phyloP scores from a whole-genome alignment of 1,140 invertebrate species.

The Cyphomyrmex costatus region DNA sequence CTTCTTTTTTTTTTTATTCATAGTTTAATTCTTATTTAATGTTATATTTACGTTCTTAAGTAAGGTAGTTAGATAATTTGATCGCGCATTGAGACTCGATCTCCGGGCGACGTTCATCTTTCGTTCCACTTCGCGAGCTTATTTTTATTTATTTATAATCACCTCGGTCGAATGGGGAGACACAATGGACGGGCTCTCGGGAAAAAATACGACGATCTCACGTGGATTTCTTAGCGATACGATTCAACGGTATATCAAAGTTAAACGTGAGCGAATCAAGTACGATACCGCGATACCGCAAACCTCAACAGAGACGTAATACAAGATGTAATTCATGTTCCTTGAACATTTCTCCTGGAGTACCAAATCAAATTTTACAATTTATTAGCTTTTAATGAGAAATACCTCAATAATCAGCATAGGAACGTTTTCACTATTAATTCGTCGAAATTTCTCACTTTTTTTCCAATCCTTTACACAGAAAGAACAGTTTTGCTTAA shows the following conservation, averaged over 20 bases:
- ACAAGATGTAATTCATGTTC: not conserved
- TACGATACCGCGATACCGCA: not conserved
- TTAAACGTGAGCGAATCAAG: slow-evolving; percentile 6
- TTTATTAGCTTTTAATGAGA: not conserved
- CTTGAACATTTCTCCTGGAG: not conserved
- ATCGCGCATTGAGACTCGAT: slow-evolving; percentile 28
- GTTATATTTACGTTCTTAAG: slow-evolving; percentile 6
- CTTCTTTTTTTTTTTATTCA: slow-evolving; percentile 5
- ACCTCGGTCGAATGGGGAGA: not conserved
- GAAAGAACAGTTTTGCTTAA: too few species aligned
- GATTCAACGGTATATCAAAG: slow-evolving; percentile 4
- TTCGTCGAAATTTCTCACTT: not conserved
- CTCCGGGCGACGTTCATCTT: slow-evolving; percentile 10
- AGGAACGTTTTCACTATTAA: not conserved
- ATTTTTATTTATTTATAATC: slow-evolving; percentile 64
- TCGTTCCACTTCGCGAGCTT: slow-evolving; percentile 27
- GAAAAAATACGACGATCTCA: not conserved
- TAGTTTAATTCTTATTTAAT: slow-evolving; percentile 61
- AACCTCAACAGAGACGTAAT: not conserved
- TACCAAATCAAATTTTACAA: too few species aligned
- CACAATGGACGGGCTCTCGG: not conserved
- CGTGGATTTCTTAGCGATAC: not conserved
- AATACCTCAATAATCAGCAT: not conserved
- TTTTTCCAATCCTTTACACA: too few species aligned
- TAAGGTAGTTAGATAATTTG: slow-evolving; percentile 45